Conservation (phyloP, 2,113 vertebrate genomes). For the Neogobius melanostomus region DNA sequence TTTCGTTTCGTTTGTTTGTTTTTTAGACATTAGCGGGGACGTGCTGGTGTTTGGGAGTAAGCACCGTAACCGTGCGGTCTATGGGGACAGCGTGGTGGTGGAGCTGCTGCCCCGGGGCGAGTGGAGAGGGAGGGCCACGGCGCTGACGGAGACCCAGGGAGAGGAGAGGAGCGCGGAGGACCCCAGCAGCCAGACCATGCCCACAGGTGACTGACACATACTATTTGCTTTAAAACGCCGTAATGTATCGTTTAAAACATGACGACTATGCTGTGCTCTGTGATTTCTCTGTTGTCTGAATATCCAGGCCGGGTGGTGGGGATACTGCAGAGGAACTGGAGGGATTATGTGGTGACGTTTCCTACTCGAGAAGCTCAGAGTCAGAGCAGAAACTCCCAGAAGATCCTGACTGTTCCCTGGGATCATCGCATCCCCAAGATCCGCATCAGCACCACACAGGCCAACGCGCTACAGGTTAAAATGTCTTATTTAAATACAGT, state of each 20-base stretch:
- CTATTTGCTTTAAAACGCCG: background rate
- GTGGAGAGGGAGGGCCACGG: slow-evolving; percentile 84
- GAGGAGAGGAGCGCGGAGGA: slow-evolving; percentile 82
- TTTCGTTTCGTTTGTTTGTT: background rate
- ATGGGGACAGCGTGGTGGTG: slow-evolving; percentile 86
- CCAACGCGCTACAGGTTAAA: slow-evolving; percentile 86
- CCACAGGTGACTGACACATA: slow-evolving; percentile 79
- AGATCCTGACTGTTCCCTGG: slow-evolving; percentile 89
- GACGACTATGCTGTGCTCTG: too few relatives aligned
- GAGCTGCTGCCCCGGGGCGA: slow-evolving; percentile 84
- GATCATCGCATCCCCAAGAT: slow-evolving; percentile 94
- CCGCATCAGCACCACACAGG: slow-evolving; percentile 92
- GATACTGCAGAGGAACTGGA: slow-evolving; percentile 92
- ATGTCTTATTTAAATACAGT: too few relatives aligned
- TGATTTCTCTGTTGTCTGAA: background rate
- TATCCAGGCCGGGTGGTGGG: slow-evolving; percentile 86
- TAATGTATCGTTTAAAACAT: too few relatives aligned
- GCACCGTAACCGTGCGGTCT: slow-evolving; percentile 88
- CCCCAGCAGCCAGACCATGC: slow-evolving; percentile 79
- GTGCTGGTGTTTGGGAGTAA: slow-evolving; percentile 85
- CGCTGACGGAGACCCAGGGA: slow-evolving; percentile 81
- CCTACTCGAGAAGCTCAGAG: slow-evolving; percentile 86
- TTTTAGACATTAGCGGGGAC: slow-evolving; percentile 80
- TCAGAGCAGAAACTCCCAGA: slow-evolving; percentile 86
- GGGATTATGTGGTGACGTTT: slow-evolving; percentile 95